Base-by-base conservation (phyloP, 2,113 vertebrate species). In the Regulus satrapa region DNA sequence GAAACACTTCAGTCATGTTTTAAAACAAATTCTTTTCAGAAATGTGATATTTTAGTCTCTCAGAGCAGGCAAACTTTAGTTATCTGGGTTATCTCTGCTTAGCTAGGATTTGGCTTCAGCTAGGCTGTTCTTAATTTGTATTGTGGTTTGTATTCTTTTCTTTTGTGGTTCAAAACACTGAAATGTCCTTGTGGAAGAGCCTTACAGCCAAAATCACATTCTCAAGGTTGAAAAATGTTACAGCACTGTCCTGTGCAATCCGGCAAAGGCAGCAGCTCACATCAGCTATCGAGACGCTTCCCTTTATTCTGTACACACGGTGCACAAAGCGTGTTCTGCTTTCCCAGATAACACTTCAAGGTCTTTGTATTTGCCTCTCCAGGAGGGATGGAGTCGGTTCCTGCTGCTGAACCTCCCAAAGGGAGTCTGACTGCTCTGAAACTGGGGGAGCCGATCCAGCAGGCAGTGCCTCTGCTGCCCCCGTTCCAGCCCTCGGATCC, bases 381-480 rank as follows among this genome's bases (percentile, higher is more conserved):
- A 97, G 94, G 82, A 45, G 34, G 45, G 81, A 3, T 62, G 69
- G 80, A 45, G 45, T 69, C 93, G 93, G 61, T 84, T 68, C 71
- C 13, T 48, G 43, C 85, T 86, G 43, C 23, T 46, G 95, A 93
- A 54, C 54, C 67, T 82, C 80, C 84, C 66, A 52, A 55, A 69
- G 79, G 73, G 20, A 79, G 40, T 40, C 14, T 92, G 72, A 77
- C 85, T 83, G 98, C 97, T 34, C 91, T 93, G 45, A 97, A 97
- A 38, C 97, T 97, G 46, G 94, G 96, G 56, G 98, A 99, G 68
- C 98, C 97, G 0, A 95, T 98, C 56, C 97, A 90, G 54, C 97
- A 98, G 23, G 99, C 99, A 64, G 79, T 99, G 77, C 98, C 98
- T 45, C 96, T 99, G 67, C 98, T 98, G 45, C 98, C 98, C 16